Base-by-base conservation (phyloP, 2,888 invertebrate genomes). In the Sphecodes monilicornis region DNA sequence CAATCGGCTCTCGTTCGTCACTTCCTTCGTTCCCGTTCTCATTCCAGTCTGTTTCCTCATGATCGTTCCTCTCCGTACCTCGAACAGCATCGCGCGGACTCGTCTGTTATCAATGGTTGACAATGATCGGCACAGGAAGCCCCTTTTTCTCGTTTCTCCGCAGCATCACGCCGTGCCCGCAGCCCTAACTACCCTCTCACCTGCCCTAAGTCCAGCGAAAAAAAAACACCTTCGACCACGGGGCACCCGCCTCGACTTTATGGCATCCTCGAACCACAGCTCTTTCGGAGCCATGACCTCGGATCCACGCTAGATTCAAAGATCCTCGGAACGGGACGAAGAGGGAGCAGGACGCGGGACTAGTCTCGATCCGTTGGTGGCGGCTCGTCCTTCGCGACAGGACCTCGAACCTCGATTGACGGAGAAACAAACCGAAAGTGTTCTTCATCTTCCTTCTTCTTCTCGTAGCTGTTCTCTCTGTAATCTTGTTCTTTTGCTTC, bases 311-410 rank as follows among this genome's bases (percentile, higher is more conserved):
- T 29, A 18, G 29, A 29, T 32, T 10, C n/a, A n/a, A 54, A 29
- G 29, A 60, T 60, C 60, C 60, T 29, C 60, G 29, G n/a, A 41
- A 22, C 69, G 39, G 43, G 66, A 39, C 72, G 11, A 46, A 29
- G 64, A 29, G 43, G 32, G 26, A 32, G 26, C 68, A 22, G 70
- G 57, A 70, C 46, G 50, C 77, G 81, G 29, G 78, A 71, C 70
- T 82, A 74, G 74, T 82, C 66, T 72, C 64, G 85, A 81, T 87
- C 76, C 87, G 74, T 60, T 70, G 83, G 82, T 70, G 83, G 82
- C 83, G 87, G 82, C 79, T 84, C 84, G 84, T 84, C 85, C 87
- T 86, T 87, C 84, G 89, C 82, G 87, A 75, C 89, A 70, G 84
- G 82, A 88, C 39, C 76, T 36, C 41, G 88, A 86, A 82, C 78